A percentile compares a stretch with the other conserved stretches of the same genome.
phyloP scores from a whole-genome alignment of 92 coral and sea anemone species.

The Parazoanthus swiftii region DNA sequence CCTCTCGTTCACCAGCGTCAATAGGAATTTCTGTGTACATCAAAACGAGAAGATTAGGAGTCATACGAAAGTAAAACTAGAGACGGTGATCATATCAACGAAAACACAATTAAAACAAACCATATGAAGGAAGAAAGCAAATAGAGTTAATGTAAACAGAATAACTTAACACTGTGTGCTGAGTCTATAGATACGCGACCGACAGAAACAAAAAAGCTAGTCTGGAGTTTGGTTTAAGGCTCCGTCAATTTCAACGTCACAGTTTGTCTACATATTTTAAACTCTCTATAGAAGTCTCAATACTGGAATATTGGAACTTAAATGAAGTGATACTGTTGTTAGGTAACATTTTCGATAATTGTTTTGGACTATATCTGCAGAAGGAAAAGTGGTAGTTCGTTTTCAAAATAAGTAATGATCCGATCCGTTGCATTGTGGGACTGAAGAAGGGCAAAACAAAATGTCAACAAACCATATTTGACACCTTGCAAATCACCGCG shows the following conservation, averaged over 20 bases:
- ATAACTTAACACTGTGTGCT: not conserved
- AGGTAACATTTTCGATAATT: too few relatives aligned
- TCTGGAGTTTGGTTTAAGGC: not conserved
- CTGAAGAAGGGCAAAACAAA: too few relatives aligned
- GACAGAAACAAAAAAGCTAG: not conserved
- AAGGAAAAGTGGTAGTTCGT: too few relatives aligned
- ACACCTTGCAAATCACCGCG: too few relatives aligned
- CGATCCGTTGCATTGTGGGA: too few relatives aligned
- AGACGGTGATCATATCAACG: not conserved
- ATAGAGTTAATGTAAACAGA: not conserved
- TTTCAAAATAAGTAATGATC: too few relatives aligned
- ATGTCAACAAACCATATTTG: too few relatives aligned
- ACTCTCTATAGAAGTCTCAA: too few relatives aligned
- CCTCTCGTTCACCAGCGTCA: constrained; percentile 70
- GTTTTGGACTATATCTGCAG: too few relatives aligned
- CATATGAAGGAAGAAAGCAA: not conserved
- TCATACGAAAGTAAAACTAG: not conserved
- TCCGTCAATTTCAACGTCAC: not conserved
- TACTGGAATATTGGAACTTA: too few relatives aligned
- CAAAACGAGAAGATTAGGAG: not conserved
- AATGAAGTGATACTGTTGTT: too few relatives aligned
- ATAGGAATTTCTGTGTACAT: constrained; percentile 59
- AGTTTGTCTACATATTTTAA: too few relatives aligned
- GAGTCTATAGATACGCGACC: not conserved
- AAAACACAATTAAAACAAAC: not conserved